Evolutionary conservation across 1,140 invertebrate species (phyloP), one percentile per base, ranked within the genome.

Genomic region (Scylla paramamosain): DNA sequence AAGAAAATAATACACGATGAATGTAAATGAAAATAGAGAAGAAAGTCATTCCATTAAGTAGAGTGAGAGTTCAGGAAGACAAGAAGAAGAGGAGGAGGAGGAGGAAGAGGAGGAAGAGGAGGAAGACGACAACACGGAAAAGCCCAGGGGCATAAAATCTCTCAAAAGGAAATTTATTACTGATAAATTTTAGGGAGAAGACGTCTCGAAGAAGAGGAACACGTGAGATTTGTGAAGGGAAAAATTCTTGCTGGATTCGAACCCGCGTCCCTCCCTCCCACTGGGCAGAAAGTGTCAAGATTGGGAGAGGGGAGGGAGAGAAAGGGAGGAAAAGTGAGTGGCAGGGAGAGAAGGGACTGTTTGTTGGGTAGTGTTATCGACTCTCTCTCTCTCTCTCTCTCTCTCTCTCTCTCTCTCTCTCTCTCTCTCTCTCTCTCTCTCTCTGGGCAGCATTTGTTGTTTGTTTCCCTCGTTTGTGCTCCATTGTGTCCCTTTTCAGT

Each of bases 111-210:
- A 59, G 59, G 20, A 32, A 77, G 25, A 32, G 91, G 16, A 31
- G 29, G 91, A 92, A 48, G 10, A 45, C 6, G 59, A 77, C 7
- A 29, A 16, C 20, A 77, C 25, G 52, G 46, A n/a, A 67, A 31
- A 77, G 59, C 8, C 6, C 4, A 46, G 88, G 32, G 31, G 29
- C 0, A n/a, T n/a, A 77, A 77, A 77, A 77, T 77, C 67, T 77
- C 67, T 77, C 20, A 77, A 77, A 77, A 77, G 67, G 67, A 77
- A 77, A 77, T 77, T 77, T 77, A 77, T 77, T 77, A 77, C 67
- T 77, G 67, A 77, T 77, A 77, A n/a, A 77, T 77, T 77, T 77
- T 77, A 7, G 67, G 67, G 25, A 77, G n/a, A 25, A 77, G 67
- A 77, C 67, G 67, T 77, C 20, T n/a, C n/a, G 67, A 77, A 77